A percentile compares a stretch with the other conserved stretches of the same genome.
phyloP scores from a whole-genome alignment of 2,888 invertebrate species.

The Idaea aversata region DNA sequence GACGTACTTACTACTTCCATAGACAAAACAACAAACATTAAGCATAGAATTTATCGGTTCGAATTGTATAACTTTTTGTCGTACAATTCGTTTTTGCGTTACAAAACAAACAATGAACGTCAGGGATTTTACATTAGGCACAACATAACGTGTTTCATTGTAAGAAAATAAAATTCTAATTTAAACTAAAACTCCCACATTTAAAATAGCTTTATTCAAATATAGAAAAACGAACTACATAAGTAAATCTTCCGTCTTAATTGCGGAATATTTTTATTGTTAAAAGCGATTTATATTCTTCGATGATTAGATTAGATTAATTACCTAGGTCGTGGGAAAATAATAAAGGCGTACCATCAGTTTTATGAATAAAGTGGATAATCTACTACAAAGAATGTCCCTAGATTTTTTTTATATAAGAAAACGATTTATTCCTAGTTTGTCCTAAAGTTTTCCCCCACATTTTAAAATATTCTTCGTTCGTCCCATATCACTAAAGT shows the following conservation, averaged over 20 bases:
- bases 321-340: not conserved
- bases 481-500: too few relatives aligned
- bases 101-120: slow-evolving; percentile 5
- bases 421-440: too few relatives aligned
- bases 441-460: too few relatives aligned
- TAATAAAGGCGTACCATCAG: not conserved
- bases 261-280: slow-evolving; percentile 5
- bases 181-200: slow-evolving; percentile 5
- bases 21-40: too few relatives aligned
- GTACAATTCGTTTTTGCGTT: slow-evolving; percentile 12
- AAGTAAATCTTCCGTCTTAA: not conserved
- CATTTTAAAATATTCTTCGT: too few relatives aligned
- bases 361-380: not conserved
- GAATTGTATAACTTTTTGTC: too few relatives aligned
- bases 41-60: too few relatives aligned
- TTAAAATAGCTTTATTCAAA: not conserved
- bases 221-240: not conserved
- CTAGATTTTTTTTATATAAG: too few relatives aligned
- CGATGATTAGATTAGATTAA: not conserved
- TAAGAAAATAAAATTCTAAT: slow-evolving; percentile 4
- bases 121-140: slow-evolving; percentile 11
- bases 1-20: too few relatives aligned
- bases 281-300: not conserved
- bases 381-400: too few relatives aligned
- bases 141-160: slow-evolving; percentile 6